Evolutionary conservation across 2,113 vertebrate species (phyloP), one percentile per base, ranked within the genome.

Genomic region (Oxyura jamaicensis): DNA sequence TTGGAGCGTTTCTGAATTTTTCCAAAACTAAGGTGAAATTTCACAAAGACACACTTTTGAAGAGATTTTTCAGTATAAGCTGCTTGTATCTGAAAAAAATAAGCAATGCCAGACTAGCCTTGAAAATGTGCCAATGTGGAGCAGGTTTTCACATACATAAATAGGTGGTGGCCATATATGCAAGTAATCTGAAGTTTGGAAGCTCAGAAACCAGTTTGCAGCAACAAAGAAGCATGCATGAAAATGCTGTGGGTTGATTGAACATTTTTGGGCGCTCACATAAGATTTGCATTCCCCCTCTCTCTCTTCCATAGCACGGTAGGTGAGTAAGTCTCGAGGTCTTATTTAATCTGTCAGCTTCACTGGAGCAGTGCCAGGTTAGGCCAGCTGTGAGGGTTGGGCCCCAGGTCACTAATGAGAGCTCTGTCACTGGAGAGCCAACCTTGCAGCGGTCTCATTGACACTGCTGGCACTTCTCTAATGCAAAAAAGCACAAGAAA

Each of bases 391-490:
- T 86, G 81, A 93, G 39, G 92, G 90, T 96, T 21, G 88, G 83
- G 92, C 84, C 79, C 59, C 41, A 29, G 83, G 92, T 96, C 93
- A 80, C 85, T 93, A 95, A 91, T 75, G 63, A 95, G 73, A 94
- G 52, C 46, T 97, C 89, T 77, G 3, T 68, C 91, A 82, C 91
- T 90, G 79, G 74, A 82, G 76, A 21, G 42, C 58, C 94, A 96
- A 75, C 76, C 71, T 91, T 93, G 71, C 63, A 82, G 63, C 5
- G 6, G 52, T 87, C 69, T 87, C 96, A 48, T 31, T 94, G 86
- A 85, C 44, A 73, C 66, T 80, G 56, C 52, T 90, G 82, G 76
- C 63, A 69, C 33, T 79, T 83, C 44, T 82, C 53, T 92, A 78
- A 86, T 62, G 58, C 41, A 50, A 74, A 90, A 83, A 81, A 63